A percentile compares a stretch with the other conserved stretches of the same genome.
Conservation (phyloP, 2,888 invertebrate species). For the Micropterix aruncella region DNA sequence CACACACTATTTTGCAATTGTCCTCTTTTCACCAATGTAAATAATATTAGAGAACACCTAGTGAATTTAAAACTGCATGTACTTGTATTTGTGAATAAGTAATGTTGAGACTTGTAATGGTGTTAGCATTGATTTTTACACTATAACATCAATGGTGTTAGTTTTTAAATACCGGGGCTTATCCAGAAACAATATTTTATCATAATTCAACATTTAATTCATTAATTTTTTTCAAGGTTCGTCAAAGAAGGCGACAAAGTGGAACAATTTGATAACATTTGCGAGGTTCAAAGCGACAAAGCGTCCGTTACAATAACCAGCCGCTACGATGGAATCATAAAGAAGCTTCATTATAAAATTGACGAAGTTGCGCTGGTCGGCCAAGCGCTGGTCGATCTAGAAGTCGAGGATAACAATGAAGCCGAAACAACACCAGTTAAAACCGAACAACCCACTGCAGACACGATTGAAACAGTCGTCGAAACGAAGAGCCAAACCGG, state of each 20-base stretch:
- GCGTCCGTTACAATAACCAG: constrained; percentile 98
- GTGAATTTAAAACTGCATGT: too few relatives aligned
- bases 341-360: constrained; percentile 66
- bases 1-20: too few relatives aligned
- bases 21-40: too few relatives aligned
- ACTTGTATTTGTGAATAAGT: too few relatives aligned
- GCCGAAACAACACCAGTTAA: neutral
- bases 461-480: constrained; percentile 2
- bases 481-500: constrained; percentile 7
- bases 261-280: constrained; percentile 92
- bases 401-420: constrained; percentile 40
- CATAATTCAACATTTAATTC: too few relatives aligned
- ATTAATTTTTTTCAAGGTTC: constrained; percentile 56
- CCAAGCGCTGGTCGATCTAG: constrained; percentile 82
- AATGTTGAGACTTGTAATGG: too few relatives aligned
- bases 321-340: constrained; percentile 78
- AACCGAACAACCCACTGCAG: neutral
- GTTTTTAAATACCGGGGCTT: too few relatives aligned
- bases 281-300: constrained; percentile 99
- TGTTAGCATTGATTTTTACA: too few relatives aligned
- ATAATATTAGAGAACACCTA: too few relatives aligned
- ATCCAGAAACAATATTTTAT: too few relatives aligned
- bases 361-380: constrained; percentile 91
- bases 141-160: too few relatives aligned
- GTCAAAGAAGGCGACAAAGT: constrained; percentile 90